Evolutionary conservation across 2,797 vertebrate genomes (phyloP).

Genomic region (Eulemur albifrons): DNA sequence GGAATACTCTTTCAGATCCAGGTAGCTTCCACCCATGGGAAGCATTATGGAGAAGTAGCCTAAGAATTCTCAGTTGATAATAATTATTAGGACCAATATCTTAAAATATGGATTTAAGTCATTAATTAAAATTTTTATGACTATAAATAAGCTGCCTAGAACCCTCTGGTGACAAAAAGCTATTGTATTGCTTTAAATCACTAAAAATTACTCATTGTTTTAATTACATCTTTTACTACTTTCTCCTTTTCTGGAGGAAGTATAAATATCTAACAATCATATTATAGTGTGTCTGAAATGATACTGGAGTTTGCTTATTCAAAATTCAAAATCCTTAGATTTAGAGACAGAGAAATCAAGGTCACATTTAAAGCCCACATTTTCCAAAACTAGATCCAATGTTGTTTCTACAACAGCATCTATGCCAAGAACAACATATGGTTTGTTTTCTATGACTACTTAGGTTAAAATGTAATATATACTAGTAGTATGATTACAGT

Average conservation of each 20-base stretch:
- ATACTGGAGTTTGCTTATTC: not conserved
- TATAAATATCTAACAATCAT: not conserved
- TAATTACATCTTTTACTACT: not conserved
- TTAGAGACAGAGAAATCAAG: not conserved
- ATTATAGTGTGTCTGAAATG: not conserved
- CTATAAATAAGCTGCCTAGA: not conserved
- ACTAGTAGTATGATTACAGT: not conserved
- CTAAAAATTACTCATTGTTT: not conserved
- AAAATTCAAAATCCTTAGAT: not conserved
- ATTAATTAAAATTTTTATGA: slow-evolving; percentile 22
- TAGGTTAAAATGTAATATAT: not conserved
- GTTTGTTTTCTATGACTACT: not conserved
- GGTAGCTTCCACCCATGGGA: not conserved
- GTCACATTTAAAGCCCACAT: not conserved
- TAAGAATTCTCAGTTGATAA: not conserved
- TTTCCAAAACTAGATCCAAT: not conserved
- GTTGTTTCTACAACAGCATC: not conserved
- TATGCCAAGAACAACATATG: not conserved
- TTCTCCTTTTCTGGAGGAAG: not conserved
- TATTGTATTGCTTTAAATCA: not conserved
- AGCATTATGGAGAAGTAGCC: not conserved
- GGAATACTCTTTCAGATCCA: not conserved
- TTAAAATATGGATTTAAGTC: slow-evolving; percentile 11
- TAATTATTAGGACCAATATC: not conserved
- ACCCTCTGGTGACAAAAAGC: not conserved